Percentiles rank a stretch among this genome's conserved stretches.
phyloP scores from a whole-genome alignment of 2,888 invertebrate species.

The Isoperla grammatica region DNA sequence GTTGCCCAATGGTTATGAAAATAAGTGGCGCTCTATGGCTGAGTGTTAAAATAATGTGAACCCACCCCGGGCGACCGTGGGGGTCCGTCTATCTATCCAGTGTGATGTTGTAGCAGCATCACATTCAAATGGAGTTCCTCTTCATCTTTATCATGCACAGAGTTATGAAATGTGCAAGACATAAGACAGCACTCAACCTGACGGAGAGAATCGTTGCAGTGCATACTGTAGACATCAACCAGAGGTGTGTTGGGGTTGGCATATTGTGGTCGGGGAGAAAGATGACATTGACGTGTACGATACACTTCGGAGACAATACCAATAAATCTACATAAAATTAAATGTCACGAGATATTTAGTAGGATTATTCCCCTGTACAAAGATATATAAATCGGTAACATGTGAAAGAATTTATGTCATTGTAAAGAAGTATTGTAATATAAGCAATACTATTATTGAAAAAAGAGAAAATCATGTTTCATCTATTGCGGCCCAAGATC shows the following conservation, averaged over 20 bases:
- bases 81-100: background rate
- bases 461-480: too few relatives aligned
- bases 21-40: constrained; percentile 17
- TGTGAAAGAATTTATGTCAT: too few relatives aligned
- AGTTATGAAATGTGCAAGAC: constrained; percentile 5
- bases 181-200: constrained; percentile 15
- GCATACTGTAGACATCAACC: too few relatives aligned
- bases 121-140: constrained; percentile 19
- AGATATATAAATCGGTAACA: too few relatives aligned
- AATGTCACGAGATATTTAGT: too few relatives aligned
- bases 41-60: background rate
- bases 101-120: background rate
- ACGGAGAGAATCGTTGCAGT: background rate
- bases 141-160: background rate
- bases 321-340: too few relatives aligned
- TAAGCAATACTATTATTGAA: too few relatives aligned
- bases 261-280: background rate
- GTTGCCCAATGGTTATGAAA: constrained; percentile 29
- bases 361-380: too few relatives aligned
- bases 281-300: background rate
- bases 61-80: background rate
- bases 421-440: too few relatives aligned
- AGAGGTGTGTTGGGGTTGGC: background rate
- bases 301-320: background rate
- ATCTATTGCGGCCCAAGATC: too few relatives aligned